Conservation (phyloP, 2,797 vertebrate genomes). For the Cottoperca gobio region DNA sequence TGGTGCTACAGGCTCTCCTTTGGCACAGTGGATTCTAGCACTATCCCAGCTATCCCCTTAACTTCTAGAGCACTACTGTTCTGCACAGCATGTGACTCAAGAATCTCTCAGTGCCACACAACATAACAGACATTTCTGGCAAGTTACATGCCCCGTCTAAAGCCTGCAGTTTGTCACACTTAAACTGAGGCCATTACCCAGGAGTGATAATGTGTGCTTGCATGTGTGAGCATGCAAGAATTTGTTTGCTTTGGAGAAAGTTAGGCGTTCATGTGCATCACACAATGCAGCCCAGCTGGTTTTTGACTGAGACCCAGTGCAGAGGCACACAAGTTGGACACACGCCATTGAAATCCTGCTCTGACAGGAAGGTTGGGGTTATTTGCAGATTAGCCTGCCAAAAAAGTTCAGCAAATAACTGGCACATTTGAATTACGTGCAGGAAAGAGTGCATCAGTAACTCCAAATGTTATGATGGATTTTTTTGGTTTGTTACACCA, state of each 20-base stretch:
- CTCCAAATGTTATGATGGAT: not conserved
- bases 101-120: slow-evolving; percentile 76
- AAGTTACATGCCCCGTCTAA: slow-evolving; percentile 31
- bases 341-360: slow-evolving; percentile 3
- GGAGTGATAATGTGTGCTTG: not conserved
- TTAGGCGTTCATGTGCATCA: slow-evolving; percentile 34
- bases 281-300: slow-evolving; percentile 67
- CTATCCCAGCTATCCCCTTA: not conserved
- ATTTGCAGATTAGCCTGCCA: not conserved
- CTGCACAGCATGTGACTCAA: slow-evolving; percentile 60
- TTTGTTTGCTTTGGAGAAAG: not conserved
- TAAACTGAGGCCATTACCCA: not conserved
- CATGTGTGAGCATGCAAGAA: slow-evolving; percentile 8
- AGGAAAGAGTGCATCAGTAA: not conserved
- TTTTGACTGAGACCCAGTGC: slow-evolving; percentile 26
- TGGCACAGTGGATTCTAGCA: not conserved
- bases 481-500: not conserved
- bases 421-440: not conserved
- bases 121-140: slow-evolving; percentile 70
- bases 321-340: not conserved
- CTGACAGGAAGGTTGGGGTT: slow-evolving; percentile 27
- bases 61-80: slow-evolving; percentile 15
- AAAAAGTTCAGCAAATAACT: not conserved
- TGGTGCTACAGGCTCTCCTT: not conserved
- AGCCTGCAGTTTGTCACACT: not conserved